Conservation (phyloP, 2,888 invertebrate genomes). For the Melieria omissa region DNA sequence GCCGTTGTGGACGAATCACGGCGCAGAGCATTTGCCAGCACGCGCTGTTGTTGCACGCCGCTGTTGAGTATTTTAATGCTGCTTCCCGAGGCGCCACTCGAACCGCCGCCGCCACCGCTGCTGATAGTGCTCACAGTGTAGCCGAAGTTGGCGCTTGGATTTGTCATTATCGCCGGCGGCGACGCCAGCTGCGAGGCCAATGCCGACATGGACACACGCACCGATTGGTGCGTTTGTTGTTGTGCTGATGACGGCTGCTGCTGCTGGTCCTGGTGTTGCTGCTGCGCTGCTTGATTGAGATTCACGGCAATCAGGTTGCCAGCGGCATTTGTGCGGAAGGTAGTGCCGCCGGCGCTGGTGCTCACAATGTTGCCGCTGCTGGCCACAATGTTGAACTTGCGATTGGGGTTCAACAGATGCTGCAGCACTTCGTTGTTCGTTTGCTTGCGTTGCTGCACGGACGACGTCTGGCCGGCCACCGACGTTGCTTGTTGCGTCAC, state of each 20-base stretch:
- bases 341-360: constrained; percentile 48
- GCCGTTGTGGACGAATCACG: constrained; percentile 64
- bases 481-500: constrained; percentile 50
- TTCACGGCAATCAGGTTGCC: constrained; percentile 64
- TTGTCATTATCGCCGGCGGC: constrained; percentile 67
- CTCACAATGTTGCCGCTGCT: constrained; percentile 50
- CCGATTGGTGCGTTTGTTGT: constrained; percentile 55
- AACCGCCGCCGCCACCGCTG: constrained; percentile 42
- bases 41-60: constrained; percentile 57
- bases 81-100: constrained; percentile 44
- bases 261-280: constrained; percentile 49
- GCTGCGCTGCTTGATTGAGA: constrained; percentile 49
- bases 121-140: constrained; percentile 54
- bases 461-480: constrained; percentile 47
- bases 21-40: constrained; percentile 64
- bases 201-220: constrained; percentile 68
- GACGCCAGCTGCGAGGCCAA: constrained; percentile 67
- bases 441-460: constrained; percentile 53
- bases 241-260: constrained; percentile 43
- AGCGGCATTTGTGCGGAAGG: constrained; percentile 60
- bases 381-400: constrained; percentile 59
- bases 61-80: constrained; percentile 58
- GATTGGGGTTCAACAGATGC: constrained; percentile 61
- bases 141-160: constrained; percentile 57
- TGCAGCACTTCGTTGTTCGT: constrained; percentile 63